phyloP scores from a whole-genome alignment of 2,888 invertebrate species.

The Mythimna vitellina region DNA sequence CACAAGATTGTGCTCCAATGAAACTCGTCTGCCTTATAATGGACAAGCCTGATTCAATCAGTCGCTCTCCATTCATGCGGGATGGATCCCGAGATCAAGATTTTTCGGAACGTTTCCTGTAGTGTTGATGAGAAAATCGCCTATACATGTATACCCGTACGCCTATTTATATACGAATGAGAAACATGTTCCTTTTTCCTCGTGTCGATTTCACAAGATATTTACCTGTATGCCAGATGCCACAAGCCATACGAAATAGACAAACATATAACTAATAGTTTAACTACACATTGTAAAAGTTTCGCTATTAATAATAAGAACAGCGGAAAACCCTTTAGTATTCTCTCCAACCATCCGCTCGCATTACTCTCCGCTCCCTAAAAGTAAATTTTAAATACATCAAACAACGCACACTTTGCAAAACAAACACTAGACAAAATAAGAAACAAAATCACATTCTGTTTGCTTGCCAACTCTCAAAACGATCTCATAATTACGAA shows the following conservation, averaged over 20 bases:
- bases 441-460: constrained; percentile 12
- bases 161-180: constrained; percentile 1
- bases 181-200: neutral
- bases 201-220: neutral
- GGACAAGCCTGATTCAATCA: constrained; percentile 83
- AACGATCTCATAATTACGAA: constrained; percentile 29
- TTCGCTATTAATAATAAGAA: neutral
- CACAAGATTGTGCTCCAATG: constrained; percentile 77
- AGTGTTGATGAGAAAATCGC: constrained; percentile 65
- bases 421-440: neutral
- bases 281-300: neutral
- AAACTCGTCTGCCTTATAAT: constrained; percentile 79
- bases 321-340: neutral
- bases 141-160: constrained; percentile 13
- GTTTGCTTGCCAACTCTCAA: constrained; percentile 15
- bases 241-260: neutral
- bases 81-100: constrained; percentile 79
- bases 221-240: constrained; percentile 2
- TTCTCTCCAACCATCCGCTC: neutral
- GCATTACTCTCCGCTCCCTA: neutral
- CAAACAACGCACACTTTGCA: neutral
- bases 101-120: constrained; percentile 67
- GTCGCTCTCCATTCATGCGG: constrained; percentile 78
- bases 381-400: neutral
- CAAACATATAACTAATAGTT: neutral